Base-by-base conservation (phyloP, 1,140 invertebrate genomes). In the Drosophila watanabei region DNA sequence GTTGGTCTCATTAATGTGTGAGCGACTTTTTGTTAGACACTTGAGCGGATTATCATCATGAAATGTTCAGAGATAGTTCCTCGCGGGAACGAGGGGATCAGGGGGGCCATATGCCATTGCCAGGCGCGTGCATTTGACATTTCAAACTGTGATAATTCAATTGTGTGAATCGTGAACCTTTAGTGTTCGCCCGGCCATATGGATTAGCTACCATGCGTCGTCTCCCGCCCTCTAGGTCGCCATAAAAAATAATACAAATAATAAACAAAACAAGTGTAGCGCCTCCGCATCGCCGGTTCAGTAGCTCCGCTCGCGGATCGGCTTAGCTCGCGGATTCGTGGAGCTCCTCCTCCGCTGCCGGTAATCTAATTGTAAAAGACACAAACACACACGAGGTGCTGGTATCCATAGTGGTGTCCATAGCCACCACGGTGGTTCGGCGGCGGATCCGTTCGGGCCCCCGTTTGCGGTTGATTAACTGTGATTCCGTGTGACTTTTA, bases 101-200 rank as follows among this genome's bases (percentile, higher is more conserved):
- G 41, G 64, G 41, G 64, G 69, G 43, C 24, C 35, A 52, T 5
- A 24, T 24, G 16, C 37, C 66, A 37, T 41, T 39, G 54, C 45
- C 61, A 69, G 84, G 85, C 86, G 86, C 86, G 86, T 89, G 86
- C 89, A 72, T 85, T 52, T 90, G 82, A 86, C 82, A 90, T 90
- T 90, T 89, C 86, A 85, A 86, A 90, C 86, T 90, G 86, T 80
- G 86, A 90, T 90, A 90, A 90, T 90, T 90, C 82, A 90, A 90
- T 90, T 90, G 82, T 90, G 79, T 86, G 69, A 57, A 62, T 51
- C 72, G 70, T 84, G 79, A 85, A 81, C 85, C 80, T 81, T 88
- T 84, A 70, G 68, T 84, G 54, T 57, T 35, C 61, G 75, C 20
- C 54, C 39, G 51, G 18, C 48, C 66, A 58, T 61, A 62, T 77